Percentiles rank a stretch among this genome's conserved stretches.
These are phyloP conservation scores for Larimichthys polyactis DNA, from an alignment of 2,113 vertebrate genomes.

Conservation along the genomic window DNA sequence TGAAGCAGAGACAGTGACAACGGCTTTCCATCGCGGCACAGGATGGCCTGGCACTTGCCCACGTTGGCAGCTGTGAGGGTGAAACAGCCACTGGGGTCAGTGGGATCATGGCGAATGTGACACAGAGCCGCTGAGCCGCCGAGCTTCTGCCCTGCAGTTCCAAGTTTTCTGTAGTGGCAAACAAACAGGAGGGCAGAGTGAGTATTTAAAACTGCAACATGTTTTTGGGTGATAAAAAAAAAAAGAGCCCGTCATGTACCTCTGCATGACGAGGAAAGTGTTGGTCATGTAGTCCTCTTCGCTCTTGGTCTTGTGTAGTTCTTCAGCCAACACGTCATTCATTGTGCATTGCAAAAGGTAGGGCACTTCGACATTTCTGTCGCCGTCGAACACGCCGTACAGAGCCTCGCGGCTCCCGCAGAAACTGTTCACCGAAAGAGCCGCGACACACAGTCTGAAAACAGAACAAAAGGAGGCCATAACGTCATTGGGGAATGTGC, in stretches of 20 bases:
- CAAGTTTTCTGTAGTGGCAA: constrained; percentile 88
- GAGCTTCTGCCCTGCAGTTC: constrained; percentile 97
- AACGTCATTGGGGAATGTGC: not conserved
- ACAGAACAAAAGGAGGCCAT: not conserved
- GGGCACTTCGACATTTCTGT: constrained; percentile 96
- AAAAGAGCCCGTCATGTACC: constrained; percentile 75
- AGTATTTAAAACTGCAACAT: not conserved
- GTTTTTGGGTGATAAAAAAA: not conserved
- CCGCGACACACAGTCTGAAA: constrained; percentile 94
- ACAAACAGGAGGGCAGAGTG: not conserved
- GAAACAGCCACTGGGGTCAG: constrained; percentile 94
- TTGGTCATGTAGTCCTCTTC: constrained; percentile 98
- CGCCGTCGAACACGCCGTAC: constrained; percentile 97
- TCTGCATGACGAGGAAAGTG: constrained; percentile 98
- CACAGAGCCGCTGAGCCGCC: constrained; percentile 97
- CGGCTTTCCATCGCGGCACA: constrained; percentile 95
- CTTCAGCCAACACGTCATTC: constrained; percentile 96
- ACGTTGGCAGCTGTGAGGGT: constrained; percentile 96
- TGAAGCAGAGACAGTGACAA: constrained; percentile 92
- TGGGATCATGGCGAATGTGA: constrained; percentile 96
- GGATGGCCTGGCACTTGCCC: constrained; percentile 96
- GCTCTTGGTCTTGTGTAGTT: constrained; percentile 94
- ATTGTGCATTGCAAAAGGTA: constrained; percentile 97
- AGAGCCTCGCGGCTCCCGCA: constrained; percentile 94
- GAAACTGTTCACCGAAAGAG: constrained; percentile 95